Base-by-base conservation (phyloP, 2,113 vertebrate species). In the Coptodon rendalli region DNA sequence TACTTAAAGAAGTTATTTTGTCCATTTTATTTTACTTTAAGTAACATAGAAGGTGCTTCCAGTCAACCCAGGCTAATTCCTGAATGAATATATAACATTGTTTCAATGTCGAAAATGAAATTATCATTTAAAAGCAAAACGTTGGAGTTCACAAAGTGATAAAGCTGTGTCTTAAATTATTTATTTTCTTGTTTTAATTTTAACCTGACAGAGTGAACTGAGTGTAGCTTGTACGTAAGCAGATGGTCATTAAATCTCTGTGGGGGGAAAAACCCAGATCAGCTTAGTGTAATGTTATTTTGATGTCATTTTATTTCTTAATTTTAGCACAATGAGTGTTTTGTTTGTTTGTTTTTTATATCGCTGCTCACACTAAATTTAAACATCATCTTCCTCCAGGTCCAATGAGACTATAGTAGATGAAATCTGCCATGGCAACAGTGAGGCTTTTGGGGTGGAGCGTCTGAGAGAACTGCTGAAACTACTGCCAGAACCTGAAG, bases 401-500 rank as follows among this genome's bases (percentile, higher is more conserved):
- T 96, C 98, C 90, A 96, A 96, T 61, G 96, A 96, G 89, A 95
- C 94, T 68, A 97, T 99, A 53, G 95, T 98, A 50, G 97, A 97
- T 85, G 98, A 98, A 82, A 96, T 99, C 95, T 95, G 91, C 87
- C 93, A 86, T 87, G 98, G 98, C 87, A 97, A 96, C 95, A 97
- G 96, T 63, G 96, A 97, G 53, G 86, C 94, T 12, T 98, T 97
- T 43, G 96, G 96, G 82, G 95, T 96, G 87, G 98, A 98, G 95
- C 96, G 96, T 34, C 93, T 99, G 73, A 95, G 96, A 80, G 98
- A 98, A 89, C 96, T 99, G 93, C 95, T 98, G 81, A 99, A 98
- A 87, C 93, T 98, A 85, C 96, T 99, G 88, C 98, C 98, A 8
- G 98, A 98, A 91, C 86, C 96, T 6, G 97, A 98, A 31, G 98